Conservation (phyloP, 1,140 invertebrate species). For the Trichonephila clavata region DNA sequence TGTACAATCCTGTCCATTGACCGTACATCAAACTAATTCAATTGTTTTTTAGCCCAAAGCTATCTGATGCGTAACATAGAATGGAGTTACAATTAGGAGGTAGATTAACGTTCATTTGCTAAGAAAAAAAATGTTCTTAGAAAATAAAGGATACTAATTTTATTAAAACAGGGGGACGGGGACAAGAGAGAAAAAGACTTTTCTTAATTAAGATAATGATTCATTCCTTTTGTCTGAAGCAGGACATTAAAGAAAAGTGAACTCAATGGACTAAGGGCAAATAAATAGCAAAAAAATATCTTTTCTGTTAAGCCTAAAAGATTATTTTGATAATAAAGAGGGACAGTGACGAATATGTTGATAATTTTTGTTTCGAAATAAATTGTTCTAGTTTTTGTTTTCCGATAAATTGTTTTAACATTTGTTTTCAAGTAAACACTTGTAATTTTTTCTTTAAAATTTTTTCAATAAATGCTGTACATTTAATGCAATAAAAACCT, state of each 20-base stretch:
- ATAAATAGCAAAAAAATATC: background rate
- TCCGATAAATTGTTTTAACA: too few species aligned
- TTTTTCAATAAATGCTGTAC: too few species aligned
- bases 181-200: conserved; percentile 16
- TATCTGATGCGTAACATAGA: background rate
- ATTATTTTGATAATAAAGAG: too few species aligned
- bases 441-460: too few species aligned
- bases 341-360: too few species aligned
- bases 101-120: background rate
- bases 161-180: conserved; percentile 1
- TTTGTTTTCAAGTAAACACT: too few species aligned
- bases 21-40: background rate
- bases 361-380: too few species aligned
- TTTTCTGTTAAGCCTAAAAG: background rate
- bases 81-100: background rate
- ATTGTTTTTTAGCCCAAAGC: background rate
- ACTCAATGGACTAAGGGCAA: background rate
- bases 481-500: too few species aligned
- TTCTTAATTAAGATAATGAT: conserved; percentile 39
- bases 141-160: conserved; percentile 22
- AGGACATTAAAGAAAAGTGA: background rate
- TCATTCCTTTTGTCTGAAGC: background rate
- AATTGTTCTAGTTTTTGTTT: too few species aligned
- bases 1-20: background rate
- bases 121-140: background rate